These are phyloP conservation scores for Clanis bilineata DNA, from an alignment of 2,888 invertebrate genomes.

Conservation along the genomic window DNA sequence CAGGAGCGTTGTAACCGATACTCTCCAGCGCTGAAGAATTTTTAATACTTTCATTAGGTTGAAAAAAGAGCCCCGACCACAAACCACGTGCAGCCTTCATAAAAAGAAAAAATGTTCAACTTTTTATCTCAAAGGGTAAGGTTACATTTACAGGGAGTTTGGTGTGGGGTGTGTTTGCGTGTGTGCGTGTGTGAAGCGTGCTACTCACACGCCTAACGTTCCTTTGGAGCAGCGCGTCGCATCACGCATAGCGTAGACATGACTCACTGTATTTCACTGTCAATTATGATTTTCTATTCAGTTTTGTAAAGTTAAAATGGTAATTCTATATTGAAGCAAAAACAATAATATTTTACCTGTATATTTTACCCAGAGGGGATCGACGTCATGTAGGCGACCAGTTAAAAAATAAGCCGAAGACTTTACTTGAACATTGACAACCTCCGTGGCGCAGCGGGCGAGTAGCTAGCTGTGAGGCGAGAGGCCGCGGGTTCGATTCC, in stretches of 20 bases:
- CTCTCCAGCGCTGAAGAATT: conserved; percentile 57
- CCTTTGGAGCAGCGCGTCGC: not conserved
- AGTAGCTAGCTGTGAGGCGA: too few species aligned
- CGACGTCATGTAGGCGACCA: too few species aligned
- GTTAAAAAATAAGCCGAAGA: too few species aligned
- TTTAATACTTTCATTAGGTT: conserved; percentile 71
- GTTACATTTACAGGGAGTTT: conserved; percentile 69
- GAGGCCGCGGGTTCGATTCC: too few species aligned
- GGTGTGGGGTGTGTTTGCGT: conserved; percentile 38
- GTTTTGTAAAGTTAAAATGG: not conserved
- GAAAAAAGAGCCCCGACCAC: conserved; percentile 69
- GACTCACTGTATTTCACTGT: not conserved
- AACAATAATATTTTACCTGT: too few species aligned
- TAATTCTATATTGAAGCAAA: too few species aligned
- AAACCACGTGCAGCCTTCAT: conserved; percentile 77
- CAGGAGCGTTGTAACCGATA: conserved; percentile 51
- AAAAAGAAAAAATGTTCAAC: conserved; percentile 61
- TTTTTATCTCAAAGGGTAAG: conserved; percentile 72
- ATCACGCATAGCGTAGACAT: too few species aligned
- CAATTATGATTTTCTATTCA: conserved; percentile 6
- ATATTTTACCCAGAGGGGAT: too few species aligned
- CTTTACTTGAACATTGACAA: too few species aligned
- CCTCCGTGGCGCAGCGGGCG: too few species aligned
- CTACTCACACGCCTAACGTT: conserved; percentile 3
- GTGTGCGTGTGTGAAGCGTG: conserved; percentile 43